These are phyloP conservation scores for Bufo bufo DNA, from an alignment of 2,113 vertebrate genomes.

Conservation along the genomic window DNA sequence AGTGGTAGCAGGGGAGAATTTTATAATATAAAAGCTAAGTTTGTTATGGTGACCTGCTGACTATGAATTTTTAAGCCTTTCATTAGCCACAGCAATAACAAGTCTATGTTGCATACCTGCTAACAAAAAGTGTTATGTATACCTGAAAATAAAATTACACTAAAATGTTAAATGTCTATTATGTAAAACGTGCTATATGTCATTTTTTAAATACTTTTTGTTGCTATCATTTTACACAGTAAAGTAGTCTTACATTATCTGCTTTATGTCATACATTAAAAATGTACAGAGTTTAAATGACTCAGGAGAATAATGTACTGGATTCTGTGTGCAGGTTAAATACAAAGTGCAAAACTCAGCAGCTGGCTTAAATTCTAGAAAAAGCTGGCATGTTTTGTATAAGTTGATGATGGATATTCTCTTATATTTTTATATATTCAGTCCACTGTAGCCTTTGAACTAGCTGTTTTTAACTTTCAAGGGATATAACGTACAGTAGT, in stretches of 20 bases:
- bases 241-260: background rate
- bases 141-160: background rate
- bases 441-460: background rate
- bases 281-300: background rate
- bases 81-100: no score
- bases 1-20: no score
- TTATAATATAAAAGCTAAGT: no score
- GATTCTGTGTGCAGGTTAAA: background rate
- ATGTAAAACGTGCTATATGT: no score
- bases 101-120: no score
- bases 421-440: no score
- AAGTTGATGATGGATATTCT: background rate
- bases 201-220: background rate
- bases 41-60: no score
- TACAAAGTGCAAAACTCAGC: background rate
- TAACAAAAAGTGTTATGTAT: no score
- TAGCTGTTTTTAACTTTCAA: no score
- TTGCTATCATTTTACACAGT: background rate
- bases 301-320: background rate
- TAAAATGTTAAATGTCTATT: no score
- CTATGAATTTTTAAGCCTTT: no score
- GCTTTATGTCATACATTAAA: slow-evolving; percentile 1
- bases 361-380: background rate
- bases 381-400: background rate
- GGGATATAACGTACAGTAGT: no score